phyloP scores from a whole-genome alignment of 2,797 vertebrate genomes.

The Tarsius wallacei region DNA sequence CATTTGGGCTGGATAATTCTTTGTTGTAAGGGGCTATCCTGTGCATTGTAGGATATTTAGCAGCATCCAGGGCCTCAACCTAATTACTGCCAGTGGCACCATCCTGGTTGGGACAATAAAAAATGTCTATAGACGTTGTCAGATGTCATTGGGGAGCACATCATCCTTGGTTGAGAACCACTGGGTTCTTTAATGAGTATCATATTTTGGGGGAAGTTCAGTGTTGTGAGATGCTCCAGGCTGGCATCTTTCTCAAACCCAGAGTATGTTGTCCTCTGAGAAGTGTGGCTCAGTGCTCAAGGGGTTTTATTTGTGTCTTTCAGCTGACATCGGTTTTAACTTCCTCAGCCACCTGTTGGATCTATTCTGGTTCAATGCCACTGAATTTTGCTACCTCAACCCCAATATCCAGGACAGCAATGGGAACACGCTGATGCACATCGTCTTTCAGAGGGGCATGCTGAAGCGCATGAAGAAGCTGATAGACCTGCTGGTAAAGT shows the following conservation, averaged over 20 bases:
- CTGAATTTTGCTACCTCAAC: constrained; percentile 88
- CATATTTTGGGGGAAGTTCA: background rate
- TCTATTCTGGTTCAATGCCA: constrained; percentile 88
- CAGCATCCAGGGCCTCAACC: background rate
- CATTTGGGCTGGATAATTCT: background rate
- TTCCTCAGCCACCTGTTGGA: constrained; percentile 91
- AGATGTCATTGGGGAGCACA: background rate
- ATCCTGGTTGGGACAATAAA: background rate
- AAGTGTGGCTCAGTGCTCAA: background rate
- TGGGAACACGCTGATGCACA: constrained; percentile 92
- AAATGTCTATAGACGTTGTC: background rate
- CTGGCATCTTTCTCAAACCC: background rate
- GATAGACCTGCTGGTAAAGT: constrained; percentile 89
- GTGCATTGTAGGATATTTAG: background rate
- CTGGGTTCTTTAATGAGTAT: background rate
- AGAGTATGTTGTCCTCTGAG: background rate
- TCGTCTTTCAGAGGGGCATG: constrained; percentile 90
- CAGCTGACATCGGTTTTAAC: constrained; percentile 89
- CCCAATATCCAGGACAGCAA: constrained; percentile 90
- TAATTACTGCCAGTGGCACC: background rate
- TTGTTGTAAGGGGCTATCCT: background rate
- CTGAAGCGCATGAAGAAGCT: constrained; percentile 88
- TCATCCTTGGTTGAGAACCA: background rate
- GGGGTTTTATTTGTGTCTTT: constrained; percentile 71
- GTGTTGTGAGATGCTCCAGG: background rate